A percentile compares a stretch with the other conserved stretches of the same genome.
Evolutionary conservation across 2,113 vertebrate species (phyloP).

Genomic region (Serilophus lunatus): DNA sequence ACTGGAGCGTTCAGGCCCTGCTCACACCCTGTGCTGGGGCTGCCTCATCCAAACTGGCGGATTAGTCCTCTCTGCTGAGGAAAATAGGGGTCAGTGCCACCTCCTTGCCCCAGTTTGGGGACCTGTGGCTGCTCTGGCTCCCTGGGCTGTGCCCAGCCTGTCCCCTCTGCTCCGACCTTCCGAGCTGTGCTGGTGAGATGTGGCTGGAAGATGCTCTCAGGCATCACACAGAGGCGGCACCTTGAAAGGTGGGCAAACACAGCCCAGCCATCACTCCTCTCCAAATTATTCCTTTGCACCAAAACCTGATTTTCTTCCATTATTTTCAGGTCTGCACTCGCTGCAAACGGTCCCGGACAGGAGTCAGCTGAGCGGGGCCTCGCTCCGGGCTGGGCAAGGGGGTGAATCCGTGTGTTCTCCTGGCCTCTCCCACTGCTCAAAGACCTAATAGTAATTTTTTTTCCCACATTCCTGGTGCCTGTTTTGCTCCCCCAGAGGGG

Average conservation of each 20-base stretch:
- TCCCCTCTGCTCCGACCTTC: neutral
- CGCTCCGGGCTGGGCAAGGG: neutral
- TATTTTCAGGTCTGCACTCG: neutral
- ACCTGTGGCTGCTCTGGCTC: neutral
- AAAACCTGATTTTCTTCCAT: neutral
- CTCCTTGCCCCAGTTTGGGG: neutral
- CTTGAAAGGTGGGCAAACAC: neutral
- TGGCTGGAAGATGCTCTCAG: neutral
- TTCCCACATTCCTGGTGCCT: neutral
- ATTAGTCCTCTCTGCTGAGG: neutral
- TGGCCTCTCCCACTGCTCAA: too few relatives aligned
- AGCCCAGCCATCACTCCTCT: neutral
- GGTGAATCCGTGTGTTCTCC: neutral
- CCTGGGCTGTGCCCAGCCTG: neutral
- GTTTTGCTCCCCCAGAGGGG: neutral
- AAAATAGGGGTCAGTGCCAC: neutral
- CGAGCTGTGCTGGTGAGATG: neutral
- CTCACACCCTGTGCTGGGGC: neutral
- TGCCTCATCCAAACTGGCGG: neutral
- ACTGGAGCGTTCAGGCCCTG: neutral
- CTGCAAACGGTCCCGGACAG: fast-evolving
- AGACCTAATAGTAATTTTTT: neutral
- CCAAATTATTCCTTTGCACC: neutral
- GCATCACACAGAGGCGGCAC: neutral
- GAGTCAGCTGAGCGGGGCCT: neutral